Conservation (phyloP, 2,797 vertebrate genomes). For the Pseudotriccus pelzelni region DNA sequence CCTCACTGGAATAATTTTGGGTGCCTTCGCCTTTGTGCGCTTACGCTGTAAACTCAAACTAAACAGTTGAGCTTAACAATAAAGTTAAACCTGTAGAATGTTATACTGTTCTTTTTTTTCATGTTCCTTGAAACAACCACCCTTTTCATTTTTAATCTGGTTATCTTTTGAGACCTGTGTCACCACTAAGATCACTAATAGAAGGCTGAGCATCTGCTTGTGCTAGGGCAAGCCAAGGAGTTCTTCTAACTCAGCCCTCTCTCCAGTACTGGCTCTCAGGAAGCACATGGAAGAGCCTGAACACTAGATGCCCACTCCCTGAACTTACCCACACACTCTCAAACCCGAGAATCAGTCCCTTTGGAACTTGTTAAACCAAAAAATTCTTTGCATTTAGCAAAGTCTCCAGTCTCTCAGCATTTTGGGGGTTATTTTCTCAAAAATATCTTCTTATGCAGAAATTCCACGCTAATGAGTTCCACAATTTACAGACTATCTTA, state of each 20-base stretch:
- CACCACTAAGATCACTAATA: not conserved
- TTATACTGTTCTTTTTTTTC: not conserved
- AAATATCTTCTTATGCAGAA: not conserved
- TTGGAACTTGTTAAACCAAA: not conserved
- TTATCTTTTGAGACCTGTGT: not conserved
- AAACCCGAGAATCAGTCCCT: not conserved
- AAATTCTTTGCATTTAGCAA: not conserved
- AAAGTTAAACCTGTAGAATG: not conserved
- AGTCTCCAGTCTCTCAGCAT: not conserved
- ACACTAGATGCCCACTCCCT: not conserved
- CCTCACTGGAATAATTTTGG: not conserved
- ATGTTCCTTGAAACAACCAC: not conserved
- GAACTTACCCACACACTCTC: not conserved
- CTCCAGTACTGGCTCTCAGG: not conserved
- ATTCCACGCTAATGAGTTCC: not conserved
- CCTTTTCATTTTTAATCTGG: not conserved
- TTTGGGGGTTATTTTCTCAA: not conserved
- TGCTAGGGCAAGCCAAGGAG: not conserved
- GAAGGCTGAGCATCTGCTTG: not conserved
- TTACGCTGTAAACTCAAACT: not conserved
- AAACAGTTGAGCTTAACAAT: not conserved
- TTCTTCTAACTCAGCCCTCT: not conserved
- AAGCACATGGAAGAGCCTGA: not conserved
- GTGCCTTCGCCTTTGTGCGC: not conserved
- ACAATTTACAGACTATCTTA: not conserved